Evolutionary conservation across 1,140 invertebrate genomes (phyloP).

Genomic region (Macrobrachium nipponense): DNA sequence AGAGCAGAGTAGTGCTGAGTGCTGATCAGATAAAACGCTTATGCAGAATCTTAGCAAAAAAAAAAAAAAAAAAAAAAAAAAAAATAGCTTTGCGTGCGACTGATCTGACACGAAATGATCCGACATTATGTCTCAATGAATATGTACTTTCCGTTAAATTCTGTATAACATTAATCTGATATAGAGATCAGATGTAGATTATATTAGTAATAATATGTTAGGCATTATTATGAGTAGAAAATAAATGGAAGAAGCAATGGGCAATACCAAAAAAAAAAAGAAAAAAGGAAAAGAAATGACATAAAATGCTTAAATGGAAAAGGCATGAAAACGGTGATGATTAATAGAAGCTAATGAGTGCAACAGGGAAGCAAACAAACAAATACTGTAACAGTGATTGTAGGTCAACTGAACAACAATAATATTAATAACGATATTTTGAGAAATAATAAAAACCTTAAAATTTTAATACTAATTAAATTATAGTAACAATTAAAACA

Average conservation of each 20-base stretch:
- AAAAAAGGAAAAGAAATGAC: neutral
- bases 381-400: neutral
- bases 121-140: conserved; percentile 5
- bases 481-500: no score
- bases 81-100: conserved; percentile 11
- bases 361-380: neutral
- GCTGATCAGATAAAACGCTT: conserved; percentile 7
- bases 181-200: no score
- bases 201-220: conserved; percentile 18
- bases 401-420: no score
- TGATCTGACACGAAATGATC: neutral
- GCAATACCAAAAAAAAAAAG: neutral
- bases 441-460: no score
- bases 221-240: neutral
- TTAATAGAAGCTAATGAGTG: neutral
- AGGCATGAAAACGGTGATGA: conserved; percentile 26
- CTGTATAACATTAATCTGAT: no score
- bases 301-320: conserved; percentile 13
- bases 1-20: conserved; percentile 42
- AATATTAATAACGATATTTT: no score
- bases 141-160: neutral
- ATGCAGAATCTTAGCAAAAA: no score
- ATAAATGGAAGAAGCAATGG: neutral
- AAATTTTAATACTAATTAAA: no score
- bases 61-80: no score